These are phyloP conservation scores for Pampus argenteus DNA, from an alignment of 2,797 vertebrate genomes.

Conservation along the genomic window DNA sequence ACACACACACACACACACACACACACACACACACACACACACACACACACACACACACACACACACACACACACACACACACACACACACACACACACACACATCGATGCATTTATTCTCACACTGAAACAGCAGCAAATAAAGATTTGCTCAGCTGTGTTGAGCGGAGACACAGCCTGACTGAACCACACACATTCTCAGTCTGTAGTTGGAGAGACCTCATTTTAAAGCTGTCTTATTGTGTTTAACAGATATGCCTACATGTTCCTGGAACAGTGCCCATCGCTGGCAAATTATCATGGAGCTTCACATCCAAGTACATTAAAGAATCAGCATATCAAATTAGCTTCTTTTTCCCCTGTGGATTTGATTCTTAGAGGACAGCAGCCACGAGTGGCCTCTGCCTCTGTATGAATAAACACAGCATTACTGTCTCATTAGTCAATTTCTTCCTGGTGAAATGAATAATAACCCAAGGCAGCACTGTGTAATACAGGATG, in stretches of 20 bases:
- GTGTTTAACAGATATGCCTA: slow-evolving; percentile 54
- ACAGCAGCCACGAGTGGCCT: slow-evolving; percentile 49
- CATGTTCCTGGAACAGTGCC: slow-evolving; percentile 44
- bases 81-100: slow-evolving; percentile 11
- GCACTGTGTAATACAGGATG: slow-evolving; percentile 21
- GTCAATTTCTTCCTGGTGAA: slow-evolving; percentile 45
- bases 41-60: slow-evolving; percentile 6
- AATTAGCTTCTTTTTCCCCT: slow-evolving; percentile 50
- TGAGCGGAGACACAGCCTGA: slow-evolving; percentile 26
- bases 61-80: slow-evolving; percentile 11
- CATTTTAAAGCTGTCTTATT: slow-evolving; percentile 46
- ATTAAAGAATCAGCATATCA: slow-evolving; percentile 62
- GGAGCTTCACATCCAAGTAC: slow-evolving; percentile 35
- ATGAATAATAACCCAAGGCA: slow-evolving; percentile 24
- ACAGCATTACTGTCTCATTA: slow-evolving; percentile 56
- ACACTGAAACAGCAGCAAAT: slow-evolving; percentile 42
- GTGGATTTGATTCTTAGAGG: slow-evolving; percentile 49
- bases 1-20: slow-evolving; percentile 6
- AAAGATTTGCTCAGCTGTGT: slow-evolving; percentile 61
- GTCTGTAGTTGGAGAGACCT: slow-evolving; percentile 34
- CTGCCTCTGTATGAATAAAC: slow-evolving; percentile 52
- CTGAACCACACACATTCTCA: slow-evolving; percentile 30
- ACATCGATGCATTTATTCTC: slow-evolving; percentile 36
- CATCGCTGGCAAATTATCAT: slow-evolving; percentile 45
- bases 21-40: slow-evolving; percentile 6